Percentiles rank a stretch among this genome's conserved stretches.
Evolutionary conservation across 64 coral and sea anemone genomes (phyloP).

Genomic region (Actinia tenebrosa): DNA sequence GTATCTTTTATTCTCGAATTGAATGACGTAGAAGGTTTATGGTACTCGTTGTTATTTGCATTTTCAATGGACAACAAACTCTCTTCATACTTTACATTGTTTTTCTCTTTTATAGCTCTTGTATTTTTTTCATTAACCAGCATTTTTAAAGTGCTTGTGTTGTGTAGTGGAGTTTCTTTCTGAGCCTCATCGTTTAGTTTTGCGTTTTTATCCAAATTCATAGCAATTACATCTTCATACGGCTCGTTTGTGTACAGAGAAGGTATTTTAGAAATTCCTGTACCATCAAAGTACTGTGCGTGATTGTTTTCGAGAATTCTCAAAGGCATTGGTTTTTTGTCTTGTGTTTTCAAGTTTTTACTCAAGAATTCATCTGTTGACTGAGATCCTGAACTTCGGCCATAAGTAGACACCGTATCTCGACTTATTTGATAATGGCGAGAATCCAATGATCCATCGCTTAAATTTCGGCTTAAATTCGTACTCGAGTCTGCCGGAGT

Average conservation of each 20-base stretch:
- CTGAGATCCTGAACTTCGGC: neutral
- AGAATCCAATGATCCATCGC: neutral
- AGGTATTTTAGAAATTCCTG: neutral
- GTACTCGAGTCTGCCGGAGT: neutral
- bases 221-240: neutral
- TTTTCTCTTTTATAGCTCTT: neutral
- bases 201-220: neutral
- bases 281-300: neutral
- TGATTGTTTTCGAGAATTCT: neutral
- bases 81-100: neutral
- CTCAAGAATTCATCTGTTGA: conserved; percentile 2
- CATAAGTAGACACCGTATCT: neutral
- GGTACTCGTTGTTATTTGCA: neutral
- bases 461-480: neutral
- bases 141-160: neutral
- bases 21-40: neutral
- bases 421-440: neutral
- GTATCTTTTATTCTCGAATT: neutral
- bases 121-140: neutral
- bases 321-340: neutral
- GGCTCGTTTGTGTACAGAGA: neutral
- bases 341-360: neutral
- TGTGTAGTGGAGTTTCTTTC: neutral
- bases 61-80: neutral
- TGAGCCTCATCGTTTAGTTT: neutral